Base-by-base conservation (phyloP, 2,888 invertebrate species). In the Timema cristinae region DNA sequence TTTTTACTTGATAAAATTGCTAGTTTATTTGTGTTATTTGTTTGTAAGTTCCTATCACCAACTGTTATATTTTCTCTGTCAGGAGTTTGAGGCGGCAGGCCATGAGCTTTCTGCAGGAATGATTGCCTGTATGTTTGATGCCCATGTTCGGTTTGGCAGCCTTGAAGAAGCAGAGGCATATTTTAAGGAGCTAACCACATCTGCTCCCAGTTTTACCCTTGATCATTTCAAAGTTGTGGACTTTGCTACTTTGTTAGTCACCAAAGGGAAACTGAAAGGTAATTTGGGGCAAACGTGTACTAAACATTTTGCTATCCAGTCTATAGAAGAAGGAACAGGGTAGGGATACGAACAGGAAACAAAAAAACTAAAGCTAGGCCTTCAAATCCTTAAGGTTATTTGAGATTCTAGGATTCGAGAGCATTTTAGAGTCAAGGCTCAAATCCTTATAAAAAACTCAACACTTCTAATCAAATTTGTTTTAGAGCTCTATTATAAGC, bases 221-320 rank as follows among this genome's bases (percentile, higher is more conserved):
- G 91, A 91, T 79, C 87, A 87, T 76, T 87, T 84, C 78, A 92
- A 91, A 80, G 80, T 90, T 4, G 82, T 91, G 4, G 88, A 89
- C 77, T 88, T 86, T 72, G 89, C 88, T 0, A 85, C 86, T 0
- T 81, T 89, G 7, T 83, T 90, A 79, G 85, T 88, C 6, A 83
- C 84, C 61, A 81, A 84, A 11, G 81, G 83, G 72, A 81, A 81
- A 75, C 80, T 85, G 69, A 78, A 81, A 0, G 81, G 83, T 54
- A 63, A 50, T 8, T 51, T 32, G 32, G 32, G 32, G 16, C 11
- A 54, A 54, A 54, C 54, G 54, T n/a, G 2, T 2, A 54, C 54
- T 54, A n/a, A 11, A 13, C 54, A 11, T 13, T 32, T 32, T 32
- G 32, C 32, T 32, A 32, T 4, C 32, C 32, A 32, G 32, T 32